Evolutionary conservation across 2,888 invertebrate genomes (phyloP).

Genomic region (Drosophila meridiana): DNA sequence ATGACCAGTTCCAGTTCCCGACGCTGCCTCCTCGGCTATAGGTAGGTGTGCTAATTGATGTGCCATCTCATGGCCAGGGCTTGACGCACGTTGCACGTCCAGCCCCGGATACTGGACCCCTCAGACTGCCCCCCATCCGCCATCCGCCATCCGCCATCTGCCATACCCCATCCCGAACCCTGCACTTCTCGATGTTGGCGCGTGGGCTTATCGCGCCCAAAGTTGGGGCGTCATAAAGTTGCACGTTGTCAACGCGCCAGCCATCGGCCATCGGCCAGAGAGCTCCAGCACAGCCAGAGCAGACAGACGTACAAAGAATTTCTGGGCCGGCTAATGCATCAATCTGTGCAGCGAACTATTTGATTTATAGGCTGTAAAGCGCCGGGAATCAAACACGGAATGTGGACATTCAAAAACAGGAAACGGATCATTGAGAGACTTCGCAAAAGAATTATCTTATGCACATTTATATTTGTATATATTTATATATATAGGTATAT

Average conservation of each 20-base stretch:
- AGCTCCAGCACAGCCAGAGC: constrained; percentile 16
- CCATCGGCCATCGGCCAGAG: constrained; percentile 14
- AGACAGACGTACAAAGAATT: constrained; percentile 24
- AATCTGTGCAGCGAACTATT: constrained; percentile 75
- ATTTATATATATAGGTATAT: not conserved
- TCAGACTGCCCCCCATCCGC: too few relatives aligned
- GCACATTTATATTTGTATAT: not conserved
- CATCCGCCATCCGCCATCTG: not conserved
- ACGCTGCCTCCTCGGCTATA: constrained; percentile 28
- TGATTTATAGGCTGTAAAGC: constrained; percentile 65
- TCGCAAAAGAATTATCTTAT: not conserved
- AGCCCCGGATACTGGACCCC: constrained; percentile 1
- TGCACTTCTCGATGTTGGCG: constrained; percentile 44
- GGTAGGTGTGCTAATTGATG: constrained; percentile 77
- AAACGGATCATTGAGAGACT: constrained; percentile 16
- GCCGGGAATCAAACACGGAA: constrained; percentile 44
- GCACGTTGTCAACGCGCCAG: constrained; percentile 68
- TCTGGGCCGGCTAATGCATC: constrained; percentile 71
- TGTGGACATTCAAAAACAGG: constrained; percentile 44
- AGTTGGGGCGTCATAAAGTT: constrained; percentile 76
- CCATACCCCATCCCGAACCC: not conserved
- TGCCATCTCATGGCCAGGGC: constrained; percentile 65
- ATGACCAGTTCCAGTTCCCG: constrained; percentile 59
- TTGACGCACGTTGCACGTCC: constrained; percentile 55
- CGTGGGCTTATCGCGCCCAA: constrained; percentile 76